phyloP scores from a whole-genome alignment of 2,797 vertebrate species.

The Rhinophrynus dorsalis region DNA sequence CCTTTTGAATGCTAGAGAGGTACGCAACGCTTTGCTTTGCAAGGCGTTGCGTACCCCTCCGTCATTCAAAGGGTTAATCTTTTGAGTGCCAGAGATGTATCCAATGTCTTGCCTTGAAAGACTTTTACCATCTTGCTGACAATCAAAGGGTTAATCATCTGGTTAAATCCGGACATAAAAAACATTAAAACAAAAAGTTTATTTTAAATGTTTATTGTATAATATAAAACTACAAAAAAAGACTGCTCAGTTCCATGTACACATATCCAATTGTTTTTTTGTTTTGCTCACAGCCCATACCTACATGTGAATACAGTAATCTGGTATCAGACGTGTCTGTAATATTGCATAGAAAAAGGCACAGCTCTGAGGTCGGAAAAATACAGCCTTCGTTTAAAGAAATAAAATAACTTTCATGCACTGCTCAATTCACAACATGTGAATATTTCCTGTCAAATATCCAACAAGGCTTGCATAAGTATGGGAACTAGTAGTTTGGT shows the following conservation, averaged over 20 bases:
- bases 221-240: constrained; percentile 99
- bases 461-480: constrained; percentile 11
- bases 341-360: constrained; percentile 99
- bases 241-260: constrained; percentile 96
- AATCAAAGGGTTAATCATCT: too few species aligned
- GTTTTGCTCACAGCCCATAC: constrained; percentile 88
- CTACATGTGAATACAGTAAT: constrained; percentile 88
- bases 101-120: too few species aligned
- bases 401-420: constrained; percentile 69
- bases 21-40: too few species aligned
- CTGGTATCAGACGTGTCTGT: constrained; percentile 85
- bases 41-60: too few species aligned
- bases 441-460: constrained; percentile 55
- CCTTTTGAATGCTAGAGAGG: too few species aligned
- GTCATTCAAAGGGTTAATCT: too few species aligned
- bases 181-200: constrained; percentile 21
- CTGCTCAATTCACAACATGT: constrained; percentile 70
- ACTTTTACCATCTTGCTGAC: too few species aligned
- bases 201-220: constrained; percentile 87
- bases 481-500: constrained; percentile 10
- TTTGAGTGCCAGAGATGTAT: too few species aligned
- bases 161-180: neutral
- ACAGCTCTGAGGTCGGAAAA: constrained; percentile 93
- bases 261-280: constrained; percentile 81
- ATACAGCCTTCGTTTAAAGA: constrained; percentile 65